These are phyloP conservation scores for Leucoraja erinaceus DNA, from an alignment of 2,113 vertebrate genomes.

Conservation along the genomic window DNA sequence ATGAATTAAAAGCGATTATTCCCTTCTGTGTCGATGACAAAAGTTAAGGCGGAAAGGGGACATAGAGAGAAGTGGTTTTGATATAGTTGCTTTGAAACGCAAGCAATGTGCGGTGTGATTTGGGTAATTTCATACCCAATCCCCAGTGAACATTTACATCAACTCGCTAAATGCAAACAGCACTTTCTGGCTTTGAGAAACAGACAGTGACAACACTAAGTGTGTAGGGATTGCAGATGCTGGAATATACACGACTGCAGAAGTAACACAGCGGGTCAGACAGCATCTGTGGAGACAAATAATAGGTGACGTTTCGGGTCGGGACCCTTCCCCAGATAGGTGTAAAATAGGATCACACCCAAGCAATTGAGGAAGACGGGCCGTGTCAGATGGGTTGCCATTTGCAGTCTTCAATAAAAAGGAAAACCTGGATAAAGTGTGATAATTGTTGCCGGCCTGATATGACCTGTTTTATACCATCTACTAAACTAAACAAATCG, in stretches of 20 bases:
- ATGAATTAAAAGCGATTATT: background rate
- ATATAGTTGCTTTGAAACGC: background rate
- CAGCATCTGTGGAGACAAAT: too few relatives aligned
- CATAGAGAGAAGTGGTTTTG: background rate
- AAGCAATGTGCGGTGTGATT: background rate
- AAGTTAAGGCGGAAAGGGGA: background rate
- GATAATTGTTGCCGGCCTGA: background rate
- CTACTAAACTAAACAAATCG: background rate
- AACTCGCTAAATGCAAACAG: background rate
- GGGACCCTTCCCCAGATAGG: too few relatives aligned
- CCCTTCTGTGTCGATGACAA: too few relatives aligned
- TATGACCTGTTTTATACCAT: background rate
- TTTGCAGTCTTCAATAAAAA: background rate
- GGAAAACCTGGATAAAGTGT: background rate
- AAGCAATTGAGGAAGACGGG: background rate
- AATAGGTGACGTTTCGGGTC: too few relatives aligned
- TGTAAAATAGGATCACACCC: background rate
- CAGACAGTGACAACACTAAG: background rate
- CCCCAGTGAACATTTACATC: background rate
- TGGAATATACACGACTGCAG: too few relatives aligned
- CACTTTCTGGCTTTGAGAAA: background rate
- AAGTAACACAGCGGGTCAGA: too few relatives aligned
- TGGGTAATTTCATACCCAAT: background rate
- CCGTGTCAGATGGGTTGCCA: background rate
- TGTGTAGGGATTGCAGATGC: too few relatives aligned